These are phyloP conservation scores for Drosophila repletoides DNA, from an alignment of 1,140 invertebrate genomes.

Conservation along the genomic window DNA sequence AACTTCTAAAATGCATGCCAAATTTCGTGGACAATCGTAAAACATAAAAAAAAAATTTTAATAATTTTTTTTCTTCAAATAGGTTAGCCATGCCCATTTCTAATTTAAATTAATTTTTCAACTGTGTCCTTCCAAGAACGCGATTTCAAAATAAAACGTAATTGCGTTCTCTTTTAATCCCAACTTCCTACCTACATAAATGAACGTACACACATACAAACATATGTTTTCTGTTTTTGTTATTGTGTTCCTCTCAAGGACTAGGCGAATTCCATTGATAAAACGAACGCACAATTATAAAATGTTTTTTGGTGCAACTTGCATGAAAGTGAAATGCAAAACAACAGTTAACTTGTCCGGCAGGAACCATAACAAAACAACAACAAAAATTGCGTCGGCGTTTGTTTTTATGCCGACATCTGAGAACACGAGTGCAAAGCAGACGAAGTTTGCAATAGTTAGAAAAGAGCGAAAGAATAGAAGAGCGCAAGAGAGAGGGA, in stretches of 20 bases:
- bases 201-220: neutral
- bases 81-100: too few species aligned
- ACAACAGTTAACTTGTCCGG: neutral
- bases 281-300: constrained; percentile 8
- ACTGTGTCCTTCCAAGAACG: too few species aligned
- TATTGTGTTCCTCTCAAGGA: neutral
- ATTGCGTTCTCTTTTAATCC: too few species aligned
- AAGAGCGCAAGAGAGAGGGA: neutral
- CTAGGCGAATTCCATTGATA: constrained; percentile 6
- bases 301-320: constrained; percentile 1
- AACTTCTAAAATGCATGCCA: too few species aligned
- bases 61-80: too few species aligned
- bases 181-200: neutral
- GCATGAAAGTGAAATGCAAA: constrained; percentile 30
- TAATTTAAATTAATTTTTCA: too few species aligned
- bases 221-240: neutral
- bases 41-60: too few species aligned
- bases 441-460: neutral
- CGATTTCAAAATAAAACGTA: too few species aligned
- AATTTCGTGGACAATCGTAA: too few species aligned
- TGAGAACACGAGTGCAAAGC: neutral
- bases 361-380: constrained; percentile 19
- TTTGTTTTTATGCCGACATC: constrained; percentile 30
- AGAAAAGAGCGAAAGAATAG: neutral
- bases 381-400: neutral